Base-by-base conservation (phyloP, 2,113 vertebrate genomes). In the Xiphias gladius region DNA sequence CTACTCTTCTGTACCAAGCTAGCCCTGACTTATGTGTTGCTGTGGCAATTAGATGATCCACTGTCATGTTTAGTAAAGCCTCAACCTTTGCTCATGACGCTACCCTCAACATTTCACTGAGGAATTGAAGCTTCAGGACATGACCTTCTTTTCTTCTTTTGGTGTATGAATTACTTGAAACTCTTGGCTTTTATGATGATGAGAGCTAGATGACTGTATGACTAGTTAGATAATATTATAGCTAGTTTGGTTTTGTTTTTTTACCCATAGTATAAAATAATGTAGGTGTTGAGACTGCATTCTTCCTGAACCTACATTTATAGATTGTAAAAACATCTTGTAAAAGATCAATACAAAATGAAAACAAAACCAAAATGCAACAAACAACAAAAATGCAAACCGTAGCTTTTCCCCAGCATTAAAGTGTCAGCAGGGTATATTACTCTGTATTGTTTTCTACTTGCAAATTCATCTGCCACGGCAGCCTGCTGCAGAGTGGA, bases 11-110 rank as follows among this genome's bases (percentile, higher is more conserved):
- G 26, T 24, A 70, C 17, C 30, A 30, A 69, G 71, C 63, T 35
- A 54, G 75, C 62, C 52, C 37, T 28, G 52, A 83, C 55, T 66
- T 48, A 20, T 62, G 50, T 55, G 73, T 78, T 80, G 76, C 65
- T 68, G 73, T 69, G 61, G 43, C 63, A 83, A 85, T 84, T 59
- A 67, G 26, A 79, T 48, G 28, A 79, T 55, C 22, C 52, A 62
- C 7, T 54, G 69, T 74, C 68, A 43, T 48, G 61, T 73, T 69
- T 39, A 73, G 55, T 77, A 75, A 64, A 79, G 82, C 71, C 26
- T 50, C 63, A 80, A 72, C 63, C 63, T 68, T 73, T 73, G 52
- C 41, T 66, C 5, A 16, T 13, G 78, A 66, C 24, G 10, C 32
- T n/a, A 7, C 32, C 3, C 22, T 46, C 30, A 48, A 54, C 52